These are phyloP conservation scores for Peromyscus leucopus DNA, from an alignment of 2,113 vertebrate species.

Conservation along the genomic window DNA sequence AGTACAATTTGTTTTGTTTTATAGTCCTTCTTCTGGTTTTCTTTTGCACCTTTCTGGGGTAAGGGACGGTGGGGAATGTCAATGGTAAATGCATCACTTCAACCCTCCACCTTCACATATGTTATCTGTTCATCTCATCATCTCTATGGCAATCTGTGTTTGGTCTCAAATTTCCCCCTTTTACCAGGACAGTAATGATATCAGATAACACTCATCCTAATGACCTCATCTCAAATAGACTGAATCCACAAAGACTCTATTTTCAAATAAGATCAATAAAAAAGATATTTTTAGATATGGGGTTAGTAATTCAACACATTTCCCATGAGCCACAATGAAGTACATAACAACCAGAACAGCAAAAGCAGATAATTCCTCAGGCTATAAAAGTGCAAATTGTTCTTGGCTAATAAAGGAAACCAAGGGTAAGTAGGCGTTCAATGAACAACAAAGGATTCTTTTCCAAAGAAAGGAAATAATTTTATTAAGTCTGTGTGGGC, in stretches of 20 bases:
- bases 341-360: background rate
- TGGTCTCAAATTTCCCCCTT: background rate
- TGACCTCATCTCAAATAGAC: background rate
- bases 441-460: slow-evolving; percentile 20
- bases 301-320: background rate
- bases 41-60: background rate
- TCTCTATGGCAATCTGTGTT: background rate
- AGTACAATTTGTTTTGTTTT: background rate
- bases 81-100: background rate
- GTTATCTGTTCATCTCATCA: background rate
- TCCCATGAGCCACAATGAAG: background rate
- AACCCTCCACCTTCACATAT: background rate
- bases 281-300: background rate
- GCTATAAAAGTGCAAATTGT: slow-evolving; percentile 6
- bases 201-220: background rate
- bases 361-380: background rate
- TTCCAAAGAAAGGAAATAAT: slow-evolving; percentile 43
- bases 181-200: background rate
- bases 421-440: background rate
- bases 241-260: background rate
- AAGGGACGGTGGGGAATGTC: too few species aligned
- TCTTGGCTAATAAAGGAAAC: slow-evolving; percentile 51
- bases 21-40: background rate
- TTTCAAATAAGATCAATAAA: background rate
- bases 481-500: background rate